Conservation (phyloP, 2,888 invertebrate species). For the Drosophila siamana region DNA sequence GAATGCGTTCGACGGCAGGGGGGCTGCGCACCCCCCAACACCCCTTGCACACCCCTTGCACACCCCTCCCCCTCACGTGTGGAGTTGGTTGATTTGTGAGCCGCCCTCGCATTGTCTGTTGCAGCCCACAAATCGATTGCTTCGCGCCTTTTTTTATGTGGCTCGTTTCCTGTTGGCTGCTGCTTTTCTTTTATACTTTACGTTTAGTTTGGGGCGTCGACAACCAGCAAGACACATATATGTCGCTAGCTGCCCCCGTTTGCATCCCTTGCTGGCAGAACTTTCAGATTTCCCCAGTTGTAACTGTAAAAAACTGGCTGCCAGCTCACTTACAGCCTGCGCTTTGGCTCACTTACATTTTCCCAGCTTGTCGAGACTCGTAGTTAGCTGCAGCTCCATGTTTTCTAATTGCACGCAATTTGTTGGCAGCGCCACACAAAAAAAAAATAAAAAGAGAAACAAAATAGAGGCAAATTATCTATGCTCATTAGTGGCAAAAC, state of each 20-base stretch:
- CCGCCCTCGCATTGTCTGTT: conserved; percentile 11
- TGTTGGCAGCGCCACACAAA: conserved; percentile 40
- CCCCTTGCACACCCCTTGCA: too few relatives aligned
- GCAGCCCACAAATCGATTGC: conserved; percentile 80
- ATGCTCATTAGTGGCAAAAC: conserved; percentile 67
- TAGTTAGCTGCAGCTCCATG: conserved; percentile 38
- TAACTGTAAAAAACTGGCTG: conserved; percentile 60
- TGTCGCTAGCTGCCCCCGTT: conserved; percentile 2
- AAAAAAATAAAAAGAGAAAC: conserved; percentile 10
- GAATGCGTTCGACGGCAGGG: conserved; percentile 48
- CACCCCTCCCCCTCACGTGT: too few relatives aligned
- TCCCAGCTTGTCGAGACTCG: conserved; percentile 24
- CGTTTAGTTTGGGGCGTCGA: conserved; percentile 30
- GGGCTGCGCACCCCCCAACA: neutral
- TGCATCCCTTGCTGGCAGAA: conserved; percentile 13
- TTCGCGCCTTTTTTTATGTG: conserved; percentile 73
- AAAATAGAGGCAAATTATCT: conserved; percentile 67
- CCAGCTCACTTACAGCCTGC: conserved; percentile 39
- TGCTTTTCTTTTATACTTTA: too few relatives aligned
- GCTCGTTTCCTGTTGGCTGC: conserved; percentile 70
- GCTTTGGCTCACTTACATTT: conserved; percentile 49
- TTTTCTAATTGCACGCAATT: conserved; percentile 73
- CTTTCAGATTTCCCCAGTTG: conserved; percentile 2
- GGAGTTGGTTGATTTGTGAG: conserved; percentile 2
- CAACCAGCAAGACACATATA: conserved; percentile 29